Evolutionary conservation across 2,113 vertebrate species (phyloP).

Genomic region (Acinonyx jubatus): DNA sequence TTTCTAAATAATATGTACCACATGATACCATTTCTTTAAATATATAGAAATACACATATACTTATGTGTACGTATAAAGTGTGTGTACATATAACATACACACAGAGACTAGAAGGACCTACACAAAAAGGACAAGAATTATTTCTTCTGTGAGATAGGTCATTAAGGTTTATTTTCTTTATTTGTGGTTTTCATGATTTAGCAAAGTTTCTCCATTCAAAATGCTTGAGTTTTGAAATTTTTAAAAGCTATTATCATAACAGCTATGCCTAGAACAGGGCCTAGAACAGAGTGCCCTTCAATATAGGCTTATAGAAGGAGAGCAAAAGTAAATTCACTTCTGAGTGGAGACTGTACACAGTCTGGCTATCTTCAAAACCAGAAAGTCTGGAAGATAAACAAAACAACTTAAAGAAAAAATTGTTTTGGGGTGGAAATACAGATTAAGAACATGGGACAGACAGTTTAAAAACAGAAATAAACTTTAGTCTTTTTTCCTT

Average conservation of each 20-base stretch:
- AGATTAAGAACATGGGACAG: background rate
- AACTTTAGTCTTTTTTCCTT: background rate
- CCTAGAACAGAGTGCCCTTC: background rate
- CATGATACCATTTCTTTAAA: background rate
- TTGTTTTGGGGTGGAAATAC: background rate
- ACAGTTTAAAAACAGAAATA: background rate
- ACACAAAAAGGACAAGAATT: constrained; percentile 25
- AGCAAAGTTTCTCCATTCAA: constrained; percentile 30
- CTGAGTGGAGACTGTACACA: background rate
- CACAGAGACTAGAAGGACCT: background rate
- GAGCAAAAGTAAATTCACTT: background rate
- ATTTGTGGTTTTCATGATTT: background rate
- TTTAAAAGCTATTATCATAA: background rate
- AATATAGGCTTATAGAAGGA: background rate
- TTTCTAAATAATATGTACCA: background rate
- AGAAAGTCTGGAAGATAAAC: constrained; percentile 4
- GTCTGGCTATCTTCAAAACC: background rate
- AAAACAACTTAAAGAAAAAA: background rate
- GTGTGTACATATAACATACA: background rate
- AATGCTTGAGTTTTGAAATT: constrained; percentile 43
- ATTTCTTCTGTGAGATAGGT: background rate
- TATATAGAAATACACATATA: constrained; percentile 14
- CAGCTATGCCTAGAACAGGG: background rate
- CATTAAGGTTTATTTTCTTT: background rate
- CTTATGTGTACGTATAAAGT: background rate